phyloP scores from a whole-genome alignment of 2,888 invertebrate genomes.

The Leucania comma region DNA sequence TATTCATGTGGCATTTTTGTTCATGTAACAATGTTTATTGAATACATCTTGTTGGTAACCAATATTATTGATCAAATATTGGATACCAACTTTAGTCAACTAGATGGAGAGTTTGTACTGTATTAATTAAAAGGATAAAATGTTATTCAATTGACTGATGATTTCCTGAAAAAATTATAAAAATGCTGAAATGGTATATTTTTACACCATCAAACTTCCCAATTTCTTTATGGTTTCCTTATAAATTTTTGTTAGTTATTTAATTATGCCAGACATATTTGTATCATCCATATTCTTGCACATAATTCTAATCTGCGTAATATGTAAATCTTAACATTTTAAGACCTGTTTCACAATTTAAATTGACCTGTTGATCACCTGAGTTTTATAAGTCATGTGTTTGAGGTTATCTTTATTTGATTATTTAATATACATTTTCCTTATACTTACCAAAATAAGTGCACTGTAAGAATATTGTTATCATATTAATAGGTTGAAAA shows the following conservation, averaged over 20 bases:
- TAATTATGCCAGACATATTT: not conserved
- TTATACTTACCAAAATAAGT: constrained; percentile 20
- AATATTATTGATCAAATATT: constrained; percentile 44
- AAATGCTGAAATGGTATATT: not conserved
- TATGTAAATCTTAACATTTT: constrained; percentile 34
- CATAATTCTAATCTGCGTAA: not conserved
- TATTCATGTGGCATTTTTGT: not conserved
- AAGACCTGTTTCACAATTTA: constrained; percentile 20
- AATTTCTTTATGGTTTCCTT: not conserved
- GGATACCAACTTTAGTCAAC: not conserved
- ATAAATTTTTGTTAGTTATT: not conserved
- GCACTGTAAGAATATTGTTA: constrained; percentile 16
- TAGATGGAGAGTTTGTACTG: not conserved
- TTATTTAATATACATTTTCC: constrained; percentile 1
- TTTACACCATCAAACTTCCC: not conserved
- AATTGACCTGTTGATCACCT: constrained; percentile 32
- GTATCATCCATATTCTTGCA: not conserved
- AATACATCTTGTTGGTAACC: constrained; percentile 3
- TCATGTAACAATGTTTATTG: not conserved
- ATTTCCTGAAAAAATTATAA: not conserved
- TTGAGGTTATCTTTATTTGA: constrained; percentile 46
- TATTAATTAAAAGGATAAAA: not conserved
- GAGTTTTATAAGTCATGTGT: not conserved
- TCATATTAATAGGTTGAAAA: constrained; percentile 6
- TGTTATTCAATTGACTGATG: not conserved